Base-by-base conservation (phyloP, 2,113 vertebrate species). In the Lanius collurio region DNA sequence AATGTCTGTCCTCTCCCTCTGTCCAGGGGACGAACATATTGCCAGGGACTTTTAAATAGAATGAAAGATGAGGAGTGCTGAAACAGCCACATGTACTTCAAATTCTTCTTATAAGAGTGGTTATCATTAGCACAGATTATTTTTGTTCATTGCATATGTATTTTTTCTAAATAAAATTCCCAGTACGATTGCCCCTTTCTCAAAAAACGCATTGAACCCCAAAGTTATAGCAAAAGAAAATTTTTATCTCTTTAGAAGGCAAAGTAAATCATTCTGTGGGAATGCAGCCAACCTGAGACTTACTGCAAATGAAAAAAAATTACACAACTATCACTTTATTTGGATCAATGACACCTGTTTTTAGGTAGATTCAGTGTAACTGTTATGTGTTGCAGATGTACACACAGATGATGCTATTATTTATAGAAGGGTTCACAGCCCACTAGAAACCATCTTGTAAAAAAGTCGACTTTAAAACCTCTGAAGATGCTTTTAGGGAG, bases 1-100 rank as follows among this genome's bases (percentile, higher is more conserved):
- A 87, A 96, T 78, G 33, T 76, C 74, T 89, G 71, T 86, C 85
- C 83, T 92, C 59, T 94, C 87, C 70, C 82, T 93, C 71, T 93
- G 85, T 95, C 91, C 91, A 89, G 83, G 59, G 82, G 75, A 95
- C 0, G 6, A 95, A 83, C 69, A 87, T 63, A 95, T 95, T 92
- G 82, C 90, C 93, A 96, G 91, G 74, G 88, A 96, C 83, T 96
- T 97, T 92, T 85, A 95, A 96, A 96, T 70, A 96, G 70, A 94
- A 93, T 69, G 59, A 94, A 85, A 95, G 76, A 93, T 88, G 30
- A 28, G 78, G 88, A 90, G 80, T 82, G 76, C 78, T 93, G 82
- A 81, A 95, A 93, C 59, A 94, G 79, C 41, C 90, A 84, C 6
- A 8, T 86, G 52, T 77, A 86, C 71, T 83, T 96, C 81, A 77